These are phyloP conservation scores for Campaea margaritaria DNA, from an alignment of 2,888 invertebrate species.

Conservation along the genomic window DNA sequence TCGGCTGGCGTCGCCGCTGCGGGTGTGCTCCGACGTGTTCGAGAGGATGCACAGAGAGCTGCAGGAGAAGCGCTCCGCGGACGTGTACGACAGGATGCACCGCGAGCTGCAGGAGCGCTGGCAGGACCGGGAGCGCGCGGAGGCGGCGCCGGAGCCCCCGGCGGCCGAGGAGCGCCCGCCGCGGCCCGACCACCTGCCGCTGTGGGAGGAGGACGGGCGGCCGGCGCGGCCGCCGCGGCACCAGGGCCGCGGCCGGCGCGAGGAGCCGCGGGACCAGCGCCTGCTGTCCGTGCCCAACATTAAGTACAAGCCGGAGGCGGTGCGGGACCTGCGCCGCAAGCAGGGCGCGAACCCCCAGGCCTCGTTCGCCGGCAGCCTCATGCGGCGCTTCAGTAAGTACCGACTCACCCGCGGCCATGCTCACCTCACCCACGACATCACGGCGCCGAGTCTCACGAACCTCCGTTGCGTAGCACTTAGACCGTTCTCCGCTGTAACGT, in stretches of 20 bases:
- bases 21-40: slow-evolving; percentile 72
- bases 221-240: slow-evolving; percentile 74
- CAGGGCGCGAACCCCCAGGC: slow-evolving; percentile 73
- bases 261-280: slow-evolving; percentile 17
- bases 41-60: slow-evolving; percentile 75
- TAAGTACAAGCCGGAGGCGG: slow-evolving; percentile 52
- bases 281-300: slow-evolving; percentile 21
- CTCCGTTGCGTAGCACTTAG: slow-evolving; percentile 59
- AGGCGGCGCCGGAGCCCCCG: slow-evolving; percentile 42
- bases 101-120: slow-evolving; percentile 77
- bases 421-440: slow-evolving; percentile 51
- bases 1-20: slow-evolving; percentile 41
- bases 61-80: slow-evolving; percentile 63
- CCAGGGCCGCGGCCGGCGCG: slow-evolving; percentile 43
- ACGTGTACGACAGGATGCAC: slow-evolving; percentile 76
- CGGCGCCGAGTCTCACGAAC: slow-evolving; percentile 53
- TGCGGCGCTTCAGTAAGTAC: slow-evolving; percentile 96
- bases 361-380: slow-evolving; percentile 90
- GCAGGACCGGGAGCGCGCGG: slow-evolving; percentile 68
- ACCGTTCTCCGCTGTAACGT: slow-evolving; percentile 60
- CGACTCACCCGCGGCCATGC: slow-evolving; percentile 47
- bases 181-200: slow-evolving; percentile 88
- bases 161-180: slow-evolving; percentile 48
- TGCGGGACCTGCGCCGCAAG: slow-evolving; percentile 85
- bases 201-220: slow-evolving; percentile 68